phyloP scores from a whole-genome alignment of 2,113 vertebrate species.

The Varanus komodoensis region DNA sequence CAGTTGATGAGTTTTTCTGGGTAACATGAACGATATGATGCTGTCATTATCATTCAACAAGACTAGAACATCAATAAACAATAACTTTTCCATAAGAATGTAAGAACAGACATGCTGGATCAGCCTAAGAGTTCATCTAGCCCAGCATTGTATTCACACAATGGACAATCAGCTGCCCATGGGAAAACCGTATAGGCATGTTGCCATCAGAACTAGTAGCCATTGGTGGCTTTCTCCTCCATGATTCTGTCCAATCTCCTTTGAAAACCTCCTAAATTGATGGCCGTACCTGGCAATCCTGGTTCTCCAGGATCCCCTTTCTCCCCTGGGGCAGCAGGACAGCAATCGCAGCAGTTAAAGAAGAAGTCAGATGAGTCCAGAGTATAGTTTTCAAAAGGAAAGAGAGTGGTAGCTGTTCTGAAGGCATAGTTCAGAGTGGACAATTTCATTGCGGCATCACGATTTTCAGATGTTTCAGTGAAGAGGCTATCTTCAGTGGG shows the following conservation, averaged over 20 bases:
- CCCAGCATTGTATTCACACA: no score
- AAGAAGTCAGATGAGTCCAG: conserved; percentile 88
- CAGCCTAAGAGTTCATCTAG: no score
- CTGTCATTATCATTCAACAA: neutral
- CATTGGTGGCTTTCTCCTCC: no score
- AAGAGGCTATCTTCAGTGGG: conserved; percentile 57
- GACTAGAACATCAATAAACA: neutral
- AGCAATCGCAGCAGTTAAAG: conserved; percentile 96
- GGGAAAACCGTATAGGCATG: no score
- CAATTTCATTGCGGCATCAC: neutral
- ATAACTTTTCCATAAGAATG: neutral
- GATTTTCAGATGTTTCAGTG: conserved; percentile 37
- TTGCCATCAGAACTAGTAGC: no score
- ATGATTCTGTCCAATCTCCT: no score
- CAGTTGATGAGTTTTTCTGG: neutral
- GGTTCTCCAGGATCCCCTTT: conserved; percentile 83
- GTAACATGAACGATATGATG: fast-evolving
- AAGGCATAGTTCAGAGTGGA: conserved; percentile 51
- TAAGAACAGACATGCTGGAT: no score
- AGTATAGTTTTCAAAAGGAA: conserved; percentile 87
- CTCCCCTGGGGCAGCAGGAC: conserved; percentile 79
- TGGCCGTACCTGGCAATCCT: conserved; percentile 84
- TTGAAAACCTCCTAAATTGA: no score
- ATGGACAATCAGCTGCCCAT: no score
- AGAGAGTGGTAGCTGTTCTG: conserved; percentile 65